Conservation (phyloP, 2,797 vertebrate species). For the Pantherophis alleghaniensis region DNA sequence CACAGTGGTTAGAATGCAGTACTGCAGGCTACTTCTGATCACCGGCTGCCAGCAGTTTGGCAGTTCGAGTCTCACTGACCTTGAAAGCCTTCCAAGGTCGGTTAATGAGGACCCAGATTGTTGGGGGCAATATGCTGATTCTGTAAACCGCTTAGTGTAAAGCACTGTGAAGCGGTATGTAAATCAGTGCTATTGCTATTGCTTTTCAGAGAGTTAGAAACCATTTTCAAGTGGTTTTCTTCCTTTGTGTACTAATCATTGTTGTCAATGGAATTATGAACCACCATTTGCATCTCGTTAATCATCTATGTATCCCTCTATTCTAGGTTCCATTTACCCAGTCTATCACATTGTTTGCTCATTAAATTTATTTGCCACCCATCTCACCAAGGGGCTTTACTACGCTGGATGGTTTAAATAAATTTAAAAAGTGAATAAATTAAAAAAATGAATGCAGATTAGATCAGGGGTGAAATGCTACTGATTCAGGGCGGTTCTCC, state of each 20-base stretch:
- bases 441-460: neutral
- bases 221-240: neutral
- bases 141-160: too few species aligned
- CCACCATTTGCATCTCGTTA: neutral
- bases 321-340: neutral
- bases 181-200: neutral
- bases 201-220: neutral
- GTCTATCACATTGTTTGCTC: neutral
- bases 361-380: neutral
- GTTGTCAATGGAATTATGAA: neutral
- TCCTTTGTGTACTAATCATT: neutral
- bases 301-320: neutral
- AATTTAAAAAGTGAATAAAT: neutral
- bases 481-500: too few species aligned
- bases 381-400: neutral
- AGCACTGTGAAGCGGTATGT: neutral
- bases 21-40: neutral
- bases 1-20: neutral
- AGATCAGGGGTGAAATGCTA: neutral
- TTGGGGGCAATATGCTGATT: too few species aligned
- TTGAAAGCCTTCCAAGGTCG: neutral
- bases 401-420: neutral
- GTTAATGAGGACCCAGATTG: neutral
- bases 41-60: neutral
- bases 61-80: neutral